Percentiles rank a stretch among this genome's conserved stretches.
Evolutionary conservation across 2,888 invertebrate species (phyloP).

Genomic region (Drosophila picticornis): DNA sequence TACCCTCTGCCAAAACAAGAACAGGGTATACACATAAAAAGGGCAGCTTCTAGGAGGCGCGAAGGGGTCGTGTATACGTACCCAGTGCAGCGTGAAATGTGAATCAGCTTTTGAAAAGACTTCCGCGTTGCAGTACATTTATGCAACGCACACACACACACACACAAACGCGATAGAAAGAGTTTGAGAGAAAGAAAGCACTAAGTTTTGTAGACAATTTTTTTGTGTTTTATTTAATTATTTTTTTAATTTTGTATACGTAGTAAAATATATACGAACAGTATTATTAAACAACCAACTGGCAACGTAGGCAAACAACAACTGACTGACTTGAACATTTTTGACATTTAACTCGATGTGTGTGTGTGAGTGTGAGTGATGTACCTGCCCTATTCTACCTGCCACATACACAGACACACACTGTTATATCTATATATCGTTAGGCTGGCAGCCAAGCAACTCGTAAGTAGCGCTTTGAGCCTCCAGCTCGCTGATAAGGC

Average conservation of each 20-base stretch:
- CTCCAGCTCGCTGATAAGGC: conserved; percentile 31
- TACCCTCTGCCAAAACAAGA: neutral
- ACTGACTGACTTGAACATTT: conserved; percentile 34
- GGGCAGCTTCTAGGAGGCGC: neutral
- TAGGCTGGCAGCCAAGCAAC: conserved; percentile 6
- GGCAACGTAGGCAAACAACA: conserved; percentile 18
- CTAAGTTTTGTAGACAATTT: conserved; percentile 1
- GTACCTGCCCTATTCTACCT: conserved; percentile 3
- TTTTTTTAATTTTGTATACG: conserved; percentile 8
- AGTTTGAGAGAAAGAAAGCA: neutral
- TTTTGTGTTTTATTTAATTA: neutral
- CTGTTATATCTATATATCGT: conserved; percentile 16
- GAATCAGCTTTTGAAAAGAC: conserved; percentile 39
- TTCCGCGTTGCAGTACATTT: conserved; percentile 44
- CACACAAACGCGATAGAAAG: conserved; percentile 1
- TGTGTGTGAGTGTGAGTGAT: neutral
- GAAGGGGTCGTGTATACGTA: conserved; percentile 14
- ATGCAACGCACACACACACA: conserved; percentile 8
- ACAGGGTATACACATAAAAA: neutral
- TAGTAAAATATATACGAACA: conserved; percentile 32
- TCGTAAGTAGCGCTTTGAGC: conserved; percentile 5
- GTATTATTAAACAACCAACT: conserved; percentile 18
- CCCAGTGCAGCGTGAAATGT: conserved; percentile 54
- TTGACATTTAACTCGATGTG: conserved; percentile 18
- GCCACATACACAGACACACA: neutral